Conservation (phyloP, 2,113 vertebrate species). For the Archocentrus centrarchus region DNA sequence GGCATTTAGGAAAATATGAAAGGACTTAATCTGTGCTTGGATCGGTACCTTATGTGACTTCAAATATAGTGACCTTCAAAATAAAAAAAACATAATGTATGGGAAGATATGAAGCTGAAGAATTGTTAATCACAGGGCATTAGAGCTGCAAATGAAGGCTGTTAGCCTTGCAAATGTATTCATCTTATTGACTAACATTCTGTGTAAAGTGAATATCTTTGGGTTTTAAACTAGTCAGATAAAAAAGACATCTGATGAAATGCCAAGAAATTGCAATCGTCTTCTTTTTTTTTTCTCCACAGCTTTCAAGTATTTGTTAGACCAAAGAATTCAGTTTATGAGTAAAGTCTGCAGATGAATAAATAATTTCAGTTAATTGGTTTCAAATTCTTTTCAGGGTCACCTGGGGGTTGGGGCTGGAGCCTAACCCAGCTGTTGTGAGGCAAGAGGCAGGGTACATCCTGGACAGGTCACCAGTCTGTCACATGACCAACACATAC, state of each 20-base stretch:
- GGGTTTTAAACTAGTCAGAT: background rate
- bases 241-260: background rate
- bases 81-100: background rate
- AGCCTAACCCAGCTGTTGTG: too few relatives aligned
- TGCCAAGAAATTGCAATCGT: background rate
- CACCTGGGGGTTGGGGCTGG: too few relatives aligned
- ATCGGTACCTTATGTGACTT: background rate
- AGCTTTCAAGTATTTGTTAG: background rate
- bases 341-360: background rate
- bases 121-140: background rate
- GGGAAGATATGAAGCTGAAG: background rate
- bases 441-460: too few relatives aligned
- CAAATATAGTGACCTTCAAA: background rate
- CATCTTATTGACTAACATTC: background rate
- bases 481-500: too few relatives aligned
- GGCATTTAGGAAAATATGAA: background rate
- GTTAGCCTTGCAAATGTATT: background rate
- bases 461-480: too few relatives aligned
- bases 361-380: background rate
- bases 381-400: too few relatives aligned
- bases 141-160: background rate
- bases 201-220: background rate
- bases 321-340: background rate
- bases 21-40: background rate
- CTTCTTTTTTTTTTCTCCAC: background rate